Base-by-base conservation (phyloP, 2,888 invertebrate genomes). In the Chorisops tibialis region DNA sequence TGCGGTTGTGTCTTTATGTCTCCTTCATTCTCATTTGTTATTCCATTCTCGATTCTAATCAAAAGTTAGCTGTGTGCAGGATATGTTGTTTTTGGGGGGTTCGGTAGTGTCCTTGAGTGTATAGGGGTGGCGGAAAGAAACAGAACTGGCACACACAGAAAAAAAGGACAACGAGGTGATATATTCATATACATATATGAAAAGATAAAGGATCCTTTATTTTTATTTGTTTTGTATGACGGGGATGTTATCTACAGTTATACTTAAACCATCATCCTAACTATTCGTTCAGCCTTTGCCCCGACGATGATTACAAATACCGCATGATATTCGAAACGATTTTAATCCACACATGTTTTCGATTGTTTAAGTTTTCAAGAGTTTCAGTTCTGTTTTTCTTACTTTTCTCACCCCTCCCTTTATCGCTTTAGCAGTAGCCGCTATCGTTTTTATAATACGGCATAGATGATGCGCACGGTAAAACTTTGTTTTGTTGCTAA, bases 21-120 rank as follows among this genome's bases (percentile, higher is more conserved):
- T 30, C 43, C 16, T 48, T 30, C 61, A 37, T 61, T 63, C 74
- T 75, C 72, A 75, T 75, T 75, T 74, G 63, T 73, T 72, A 75
- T 75, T 74, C 74, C 67, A 65, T 67, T 69, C 75, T 71, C 70
- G 73, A 69, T 70, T 70, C 72, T 74, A 73, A 74, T 74, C 75
- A 73, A 75, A 75, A 74, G 72, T 73, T 74, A 35, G 61, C 41
- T 51, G 37, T 45, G 37, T 59, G 45, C 30, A 14, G 59, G 48
- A 49, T 48, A 59, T 38, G 39, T 21, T 49, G 19, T 16, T 39
- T 50, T 19, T 11, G 24, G 12, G 9, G 9, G 12, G n/a, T 22
- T 21, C 14, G 39, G 21, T 56, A 41, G 14, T 45, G 45, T 37
- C 30, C 56, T 56, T 22, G 35, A 56, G 18, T 9, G 12, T 41